Base-by-base conservation (phyloP, 2,113 vertebrate genomes). In the Xyliphius kryptos region DNA sequence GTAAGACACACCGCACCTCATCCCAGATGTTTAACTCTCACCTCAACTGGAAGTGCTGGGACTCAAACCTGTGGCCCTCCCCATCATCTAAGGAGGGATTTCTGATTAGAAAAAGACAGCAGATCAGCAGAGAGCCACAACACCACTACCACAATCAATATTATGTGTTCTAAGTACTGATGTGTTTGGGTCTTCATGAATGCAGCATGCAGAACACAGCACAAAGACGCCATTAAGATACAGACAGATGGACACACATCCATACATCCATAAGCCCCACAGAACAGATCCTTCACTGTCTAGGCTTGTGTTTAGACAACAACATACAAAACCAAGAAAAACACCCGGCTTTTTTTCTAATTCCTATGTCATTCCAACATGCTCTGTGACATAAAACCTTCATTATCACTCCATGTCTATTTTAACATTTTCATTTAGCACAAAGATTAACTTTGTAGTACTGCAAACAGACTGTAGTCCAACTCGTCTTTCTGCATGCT, bases 1-100 rank as follows among this genome's bases (percentile, higher is more conserved):
- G 7, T 32, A 32, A 32, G 26, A 46, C 43, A 7, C 32, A 61
- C 2, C 14, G 9, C 20, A 26, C 9, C 48, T 22, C 37, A 6
- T 14, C 40, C 19, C 22, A 62, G 62, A 40, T 22, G 20, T 56
- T 50, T 66, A 44, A 51, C 20, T 61, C 84, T 87, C 84, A 87
- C 85, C 85, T 85, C 74, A 87, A 77, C 76, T 86, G 82, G 80
- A 87, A 86, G 76, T 84, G 85, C 79, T 84, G 83, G 63, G 79
- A 80, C 74, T 85, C 84, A 80, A 83, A 86, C 77, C 79, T 84
- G 82, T 83, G 83, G 79, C 79, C 75, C 56, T 86, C 84, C 51
- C 77, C 80, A 10, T 86, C 85, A 60, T 87, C 85, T 74, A 87
- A 73, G 5, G 82, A 86, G 63, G 82, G 60, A 74, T 87, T 87